phyloP scores from a whole-genome alignment of 2,113 vertebrate genomes.

The Cricetomys ansorgei region DNA sequence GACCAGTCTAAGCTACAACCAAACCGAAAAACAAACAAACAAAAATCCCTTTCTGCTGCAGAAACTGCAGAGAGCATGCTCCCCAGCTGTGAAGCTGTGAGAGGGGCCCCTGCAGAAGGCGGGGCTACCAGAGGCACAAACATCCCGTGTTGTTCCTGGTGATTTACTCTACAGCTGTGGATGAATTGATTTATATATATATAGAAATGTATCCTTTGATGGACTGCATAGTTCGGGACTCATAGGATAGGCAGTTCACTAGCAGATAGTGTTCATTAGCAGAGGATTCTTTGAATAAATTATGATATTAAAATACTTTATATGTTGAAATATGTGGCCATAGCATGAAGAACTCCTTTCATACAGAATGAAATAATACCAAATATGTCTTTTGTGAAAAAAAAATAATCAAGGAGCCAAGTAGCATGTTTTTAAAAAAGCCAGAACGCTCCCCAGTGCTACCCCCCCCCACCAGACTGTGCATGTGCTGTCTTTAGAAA shows the following conservation, averaged over 20 bases:
- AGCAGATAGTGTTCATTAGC: neutral
- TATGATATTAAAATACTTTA: neutral
- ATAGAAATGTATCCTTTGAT: neutral
- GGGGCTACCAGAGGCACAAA: neutral
- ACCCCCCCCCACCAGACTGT: neutral
- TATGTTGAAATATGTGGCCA: neutral
- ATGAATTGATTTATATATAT: neutral
- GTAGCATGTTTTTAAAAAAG: neutral
- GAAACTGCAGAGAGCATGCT: neutral
- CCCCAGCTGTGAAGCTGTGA: neutral
- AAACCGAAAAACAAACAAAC: neutral
- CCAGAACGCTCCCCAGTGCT: neutral
- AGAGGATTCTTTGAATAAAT: neutral
- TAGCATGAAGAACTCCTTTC: neutral
- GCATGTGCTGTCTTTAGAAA: neutral
- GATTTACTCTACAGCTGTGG: neutral
- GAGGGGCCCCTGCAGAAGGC: neutral
- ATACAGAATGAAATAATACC: neutral
- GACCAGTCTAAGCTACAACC: neutral
- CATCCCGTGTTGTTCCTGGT: neutral
- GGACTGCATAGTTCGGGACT: neutral
- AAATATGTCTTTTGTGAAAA: conserved; percentile 3
- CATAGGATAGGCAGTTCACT: no score
- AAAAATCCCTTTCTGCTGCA: neutral
- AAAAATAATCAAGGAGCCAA: conserved; percentile 6